Evolutionary conservation across 2,797 vertebrate genomes (phyloP).

Genomic region (Dicrostonyx torquatus): DNA sequence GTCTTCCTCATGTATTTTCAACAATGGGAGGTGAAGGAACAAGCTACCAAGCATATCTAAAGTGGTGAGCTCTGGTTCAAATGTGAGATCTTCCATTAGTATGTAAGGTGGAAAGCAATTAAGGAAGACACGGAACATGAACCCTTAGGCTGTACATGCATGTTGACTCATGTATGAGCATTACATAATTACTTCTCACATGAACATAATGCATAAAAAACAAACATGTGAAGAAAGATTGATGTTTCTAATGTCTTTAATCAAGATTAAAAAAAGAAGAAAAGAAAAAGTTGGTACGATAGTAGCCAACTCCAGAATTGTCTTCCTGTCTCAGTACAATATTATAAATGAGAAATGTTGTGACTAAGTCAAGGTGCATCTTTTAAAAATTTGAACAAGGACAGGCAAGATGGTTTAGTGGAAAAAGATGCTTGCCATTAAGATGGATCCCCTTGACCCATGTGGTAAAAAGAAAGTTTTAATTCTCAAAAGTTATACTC

Average conservation of each 20-base stretch:
- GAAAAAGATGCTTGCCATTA: not conserved
- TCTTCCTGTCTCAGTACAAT: not conserved
- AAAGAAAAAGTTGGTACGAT: not conserved
- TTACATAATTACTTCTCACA: not conserved
- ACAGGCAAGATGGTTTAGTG: not conserved
- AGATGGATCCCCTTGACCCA: not conserved
- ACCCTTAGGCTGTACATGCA: not conserved
- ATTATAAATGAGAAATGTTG: not conserved
- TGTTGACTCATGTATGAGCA: not conserved
- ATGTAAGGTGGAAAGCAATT: not conserved
- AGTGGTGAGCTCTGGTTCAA: not conserved
- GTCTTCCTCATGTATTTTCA: not conserved
- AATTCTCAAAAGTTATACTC: not conserved
- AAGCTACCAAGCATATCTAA: not conserved
- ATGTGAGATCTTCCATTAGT: not conserved
- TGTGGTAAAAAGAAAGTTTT: not conserved
- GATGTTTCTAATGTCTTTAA: not conserved
- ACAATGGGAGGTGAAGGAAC: not conserved
- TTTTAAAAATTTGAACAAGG: slow-evolving; percentile 3
- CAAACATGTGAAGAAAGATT: not conserved
- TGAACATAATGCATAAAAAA: not conserved
- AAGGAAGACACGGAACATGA: not conserved
- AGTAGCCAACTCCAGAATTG: too few relatives aligned
- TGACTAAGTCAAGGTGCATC: not conserved
- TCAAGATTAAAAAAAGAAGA: not conserved